phyloP scores from a whole-genome alignment of 2,888 invertebrate species.

The Gari tellinella region DNA sequence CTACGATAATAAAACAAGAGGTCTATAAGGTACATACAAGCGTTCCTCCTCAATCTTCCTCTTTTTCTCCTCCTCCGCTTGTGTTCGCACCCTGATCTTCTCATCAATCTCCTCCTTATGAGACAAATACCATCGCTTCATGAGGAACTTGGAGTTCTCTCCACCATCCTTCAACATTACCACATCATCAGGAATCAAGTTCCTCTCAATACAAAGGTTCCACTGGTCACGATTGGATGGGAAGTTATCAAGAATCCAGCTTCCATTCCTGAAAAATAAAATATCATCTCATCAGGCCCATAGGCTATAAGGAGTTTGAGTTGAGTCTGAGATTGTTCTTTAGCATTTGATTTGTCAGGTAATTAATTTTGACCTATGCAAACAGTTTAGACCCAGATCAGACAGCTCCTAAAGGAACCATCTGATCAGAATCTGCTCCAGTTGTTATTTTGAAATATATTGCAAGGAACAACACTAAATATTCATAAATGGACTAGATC shows the following conservation, averaged over 20 bases:
- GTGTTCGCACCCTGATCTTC: slow-evolving; percentile 69
- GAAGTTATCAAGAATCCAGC: slow-evolving; percentile 84
- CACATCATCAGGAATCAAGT: slow-evolving; percentile 82
- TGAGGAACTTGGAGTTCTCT: slow-evolving; percentile 75
- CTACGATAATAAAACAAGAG: no score
- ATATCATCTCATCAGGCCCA: no score
- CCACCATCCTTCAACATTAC: slow-evolving; percentile 79
- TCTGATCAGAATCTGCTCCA: no score
- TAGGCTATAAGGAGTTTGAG: no score
- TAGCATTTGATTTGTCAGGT: no score
- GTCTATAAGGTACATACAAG: slow-evolving; percentile 68
- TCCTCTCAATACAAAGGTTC: slow-evolving; percentile 81
- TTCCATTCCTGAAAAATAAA: slow-evolving; percentile 79
- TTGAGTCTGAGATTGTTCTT: no score
- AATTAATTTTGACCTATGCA: no score
- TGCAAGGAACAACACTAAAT: no score
- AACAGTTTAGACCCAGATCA: no score
- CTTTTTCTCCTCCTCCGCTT: slow-evolving; percentile 73
- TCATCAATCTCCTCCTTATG: slow-evolving; percentile 77
- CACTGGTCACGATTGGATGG: slow-evolving; percentile 83
- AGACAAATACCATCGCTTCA: slow-evolving; percentile 77
- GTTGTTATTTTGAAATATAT: no score
- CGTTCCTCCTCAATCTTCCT: slow-evolving; percentile 72
- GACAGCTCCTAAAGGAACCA: no score
- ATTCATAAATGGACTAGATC: no score